Base-by-base conservation (phyloP, 1,140 invertebrate genomes). In the Drosophila sturtevanti region DNA sequence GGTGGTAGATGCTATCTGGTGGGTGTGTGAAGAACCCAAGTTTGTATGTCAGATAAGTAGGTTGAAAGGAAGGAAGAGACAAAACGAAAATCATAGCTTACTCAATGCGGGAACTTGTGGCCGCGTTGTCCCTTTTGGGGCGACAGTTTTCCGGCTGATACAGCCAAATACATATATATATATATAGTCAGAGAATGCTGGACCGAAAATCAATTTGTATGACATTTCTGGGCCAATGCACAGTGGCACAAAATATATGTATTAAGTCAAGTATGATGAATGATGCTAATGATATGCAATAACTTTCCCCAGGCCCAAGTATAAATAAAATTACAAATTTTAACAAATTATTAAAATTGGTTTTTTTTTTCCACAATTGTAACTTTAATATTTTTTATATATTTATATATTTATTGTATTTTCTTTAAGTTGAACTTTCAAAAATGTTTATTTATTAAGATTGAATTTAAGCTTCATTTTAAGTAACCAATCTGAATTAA, bases 81-180 rank as follows among this genome's bases (percentile, higher is more conserved):
- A 48, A 63, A 80, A 60, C 51, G 63, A 81, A 82, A 82, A 78
- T 68, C 74, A 70, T 66, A 60, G 74, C 70, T 64, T 48, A 73
- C 60, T 61, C 74, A 64, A 62, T 56, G 63, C 37, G 31, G 24
- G 73, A 68, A 51, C 31, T 37, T 55, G 62, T 38, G 21, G 51
- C 44, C 48, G 56, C 38, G 35, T 34, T 52, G 51, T 41, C 21
- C 64, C 61, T 31, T 51, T 18, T 38, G 11, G 22, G 71, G 18
- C 51, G 51, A 74, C 72, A 61, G 56, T 14, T 56, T 48, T 75
- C 63, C 24, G 55, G 72, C 61, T 34, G 38, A 56, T 68, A 24
- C 48, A 52, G 71, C 34, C 48, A 14, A 22, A 48, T 11, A 48
- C 18, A 4, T 21, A 48, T 55, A 65, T 18, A 59, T 24, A 52